Conservation (phyloP, 2,797 vertebrate genomes). For the Microctenopoma stevenorrisi region DNA sequence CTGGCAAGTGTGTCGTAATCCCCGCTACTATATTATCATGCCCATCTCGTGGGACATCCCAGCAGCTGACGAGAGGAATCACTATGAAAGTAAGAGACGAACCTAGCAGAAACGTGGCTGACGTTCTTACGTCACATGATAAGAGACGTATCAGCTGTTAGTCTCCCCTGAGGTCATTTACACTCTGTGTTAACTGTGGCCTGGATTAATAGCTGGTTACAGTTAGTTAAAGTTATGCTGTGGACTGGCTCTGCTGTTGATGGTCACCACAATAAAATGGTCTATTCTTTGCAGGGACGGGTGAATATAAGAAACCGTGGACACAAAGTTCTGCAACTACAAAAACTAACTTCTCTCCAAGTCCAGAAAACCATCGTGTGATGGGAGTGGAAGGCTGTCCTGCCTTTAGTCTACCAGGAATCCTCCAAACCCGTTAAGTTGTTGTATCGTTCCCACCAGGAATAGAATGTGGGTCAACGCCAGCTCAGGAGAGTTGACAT, state of each 20-base stretch:
- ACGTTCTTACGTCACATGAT: constrained; percentile 8
- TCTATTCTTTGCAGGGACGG: too few species aligned
- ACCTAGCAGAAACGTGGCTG: background rate
- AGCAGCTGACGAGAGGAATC: background rate
- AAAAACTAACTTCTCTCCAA: background rate
- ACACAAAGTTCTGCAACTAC: too few species aligned
- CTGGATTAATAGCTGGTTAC: constrained; percentile 3
- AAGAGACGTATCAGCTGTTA: background rate
- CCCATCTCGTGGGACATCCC: constrained; percentile 30
- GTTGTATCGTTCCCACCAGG: constrained; percentile 45
- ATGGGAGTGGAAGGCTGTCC: background rate
- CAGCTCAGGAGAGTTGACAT: constrained; percentile 67
- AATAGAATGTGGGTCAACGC: constrained; percentile 83
- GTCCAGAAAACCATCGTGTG: background rate
- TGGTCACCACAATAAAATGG: background rate
- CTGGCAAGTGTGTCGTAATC: constrained; percentile 30
- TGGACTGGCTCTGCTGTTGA: constrained; percentile 1
- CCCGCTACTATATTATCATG: constrained; percentile 24
- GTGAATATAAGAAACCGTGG: too few species aligned
- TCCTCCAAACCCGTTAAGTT: constrained; percentile 68
- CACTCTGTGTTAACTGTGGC: constrained; percentile 1
- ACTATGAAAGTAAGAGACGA: background rate
- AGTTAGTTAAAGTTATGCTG: background rate
- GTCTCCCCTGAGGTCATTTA: background rate
- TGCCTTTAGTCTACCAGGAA: constrained; percentile 38